Evolutionary conservation across 2,888 invertebrate genomes (phyloP).

Genomic region (Erpobdella octoculata): DNA sequence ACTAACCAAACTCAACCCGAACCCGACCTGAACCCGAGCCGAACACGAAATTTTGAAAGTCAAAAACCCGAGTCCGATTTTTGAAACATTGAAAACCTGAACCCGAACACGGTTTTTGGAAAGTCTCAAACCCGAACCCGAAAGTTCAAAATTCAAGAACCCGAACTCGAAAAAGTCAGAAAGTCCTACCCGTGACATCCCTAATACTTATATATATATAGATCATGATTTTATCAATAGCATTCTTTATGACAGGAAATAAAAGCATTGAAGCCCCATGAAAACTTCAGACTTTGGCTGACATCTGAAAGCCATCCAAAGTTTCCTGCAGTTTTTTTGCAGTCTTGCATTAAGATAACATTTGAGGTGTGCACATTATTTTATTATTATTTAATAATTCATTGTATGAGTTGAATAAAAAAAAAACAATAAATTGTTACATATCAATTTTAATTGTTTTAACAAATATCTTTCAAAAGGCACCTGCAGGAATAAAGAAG

Average conservation of each 20-base stretch:
- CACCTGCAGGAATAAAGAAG: slow-evolving; percentile 76
- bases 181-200: too few relatives aligned
- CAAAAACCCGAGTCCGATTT: too few relatives aligned
- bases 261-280: slow-evolving; percentile 53
- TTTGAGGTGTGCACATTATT: slow-evolving; percentile 58
- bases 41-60: too few relatives aligned
- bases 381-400: neutral
- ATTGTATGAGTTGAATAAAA: neutral
- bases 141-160: too few relatives aligned
- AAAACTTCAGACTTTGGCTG: slow-evolving; percentile 71
- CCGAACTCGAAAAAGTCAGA: too few relatives aligned
- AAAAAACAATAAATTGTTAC: too few relatives aligned
- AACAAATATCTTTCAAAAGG: slow-evolving; percentile 53
- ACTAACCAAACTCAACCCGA: too few relatives aligned
- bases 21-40: too few relatives aligned
- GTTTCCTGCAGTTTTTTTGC: slow-evolving; percentile 68
- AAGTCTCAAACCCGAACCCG: too few relatives aligned
- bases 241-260: slow-evolving; percentile 54
- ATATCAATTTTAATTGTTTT: too few relatives aligned
- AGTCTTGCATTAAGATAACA: slow-evolving; percentile 69
- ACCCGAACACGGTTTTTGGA: too few relatives aligned
- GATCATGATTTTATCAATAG: neutral
- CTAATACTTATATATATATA: neutral
- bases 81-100: too few relatives aligned
- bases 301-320: slow-evolving; percentile 72